Evolutionary conservation across 2,113 vertebrate species (phyloP).

Genomic region (Ophthalmolycus amberensis): DNA sequence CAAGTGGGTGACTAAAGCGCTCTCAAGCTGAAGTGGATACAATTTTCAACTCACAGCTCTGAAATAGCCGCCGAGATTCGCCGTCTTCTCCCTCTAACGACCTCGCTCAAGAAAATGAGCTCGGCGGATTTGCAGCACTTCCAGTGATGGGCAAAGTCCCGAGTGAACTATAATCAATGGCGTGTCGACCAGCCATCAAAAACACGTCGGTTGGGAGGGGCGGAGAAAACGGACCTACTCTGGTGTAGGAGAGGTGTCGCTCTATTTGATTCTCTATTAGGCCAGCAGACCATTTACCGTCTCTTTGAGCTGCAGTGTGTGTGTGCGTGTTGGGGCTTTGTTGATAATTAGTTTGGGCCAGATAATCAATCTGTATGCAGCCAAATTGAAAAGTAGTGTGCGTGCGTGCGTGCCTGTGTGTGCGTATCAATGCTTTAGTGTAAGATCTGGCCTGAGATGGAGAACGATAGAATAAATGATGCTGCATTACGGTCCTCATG

Average conservation of each 20-base stretch:
- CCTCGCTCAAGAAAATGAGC: conserved; percentile 38
- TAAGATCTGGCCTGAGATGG: conserved; percentile 9
- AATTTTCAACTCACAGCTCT: conserved; percentile 10
- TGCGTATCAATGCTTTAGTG: conserved; percentile 21
- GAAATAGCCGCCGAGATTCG: conserved; percentile 11
- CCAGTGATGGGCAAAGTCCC: conserved; percentile 29
- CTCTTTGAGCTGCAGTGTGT: conserved; percentile 3
- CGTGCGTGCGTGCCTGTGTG: neutral
- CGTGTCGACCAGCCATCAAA: conserved; percentile 20
- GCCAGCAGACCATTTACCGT: conserved; percentile 26
- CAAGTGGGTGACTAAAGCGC: conserved; percentile 35
- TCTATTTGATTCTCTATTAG: conserved; percentile 51
- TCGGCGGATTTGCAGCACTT: conserved; percentile 25
- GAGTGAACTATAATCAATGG: conserved; percentile 52
- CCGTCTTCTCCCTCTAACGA: conserved; percentile 29
- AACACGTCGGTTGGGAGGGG: neutral
- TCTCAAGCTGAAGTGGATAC: conserved; percentile 11
- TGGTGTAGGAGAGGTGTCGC: neutral
- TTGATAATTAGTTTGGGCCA: conserved; percentile 61
- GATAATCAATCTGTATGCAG: conserved; percentile 52
- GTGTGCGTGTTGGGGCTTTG: conserved; percentile 15
- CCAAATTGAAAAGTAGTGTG: conserved; percentile 37
- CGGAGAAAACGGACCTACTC: neutral
- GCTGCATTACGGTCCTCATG: neutral
- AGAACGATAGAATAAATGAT: conserved; percentile 6